Percentiles rank a stretch among this genome's conserved stretches.
These are phyloP conservation scores for Temnothorax rugatulus DNA, from an alignment of 2,888 invertebrate genomes.

Conservation along the genomic window DNA sequence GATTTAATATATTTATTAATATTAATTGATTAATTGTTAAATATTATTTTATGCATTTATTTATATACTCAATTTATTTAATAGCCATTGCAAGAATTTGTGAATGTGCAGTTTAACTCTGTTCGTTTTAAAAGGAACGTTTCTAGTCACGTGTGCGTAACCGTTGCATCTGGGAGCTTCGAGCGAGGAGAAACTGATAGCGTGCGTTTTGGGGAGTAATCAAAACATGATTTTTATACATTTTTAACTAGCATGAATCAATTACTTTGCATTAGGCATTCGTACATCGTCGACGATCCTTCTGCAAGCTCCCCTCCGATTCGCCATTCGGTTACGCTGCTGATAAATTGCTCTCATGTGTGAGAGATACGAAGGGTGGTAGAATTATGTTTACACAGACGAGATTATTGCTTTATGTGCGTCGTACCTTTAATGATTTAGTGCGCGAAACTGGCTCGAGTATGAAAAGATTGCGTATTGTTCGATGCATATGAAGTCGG, in stretches of 20 bases:
- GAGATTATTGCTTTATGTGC: constrained; percentile 35
- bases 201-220: constrained; percentile 52
- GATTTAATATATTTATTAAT: constrained; percentile 53
- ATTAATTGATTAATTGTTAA: constrained; percentile 36
- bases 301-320: constrained; percentile 46
- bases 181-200: constrained; percentile 31
- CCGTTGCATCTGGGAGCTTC: constrained; percentile 49
- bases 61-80: constrained; percentile 50
- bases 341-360: constrained; percentile 21
- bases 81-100: constrained; percentile 4
- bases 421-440: neutral
- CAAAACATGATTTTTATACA: constrained; percentile 72
- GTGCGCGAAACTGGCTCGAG: neutral
- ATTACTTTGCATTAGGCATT: constrained; percentile 51
- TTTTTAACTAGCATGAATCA: constrained; percentile 60
- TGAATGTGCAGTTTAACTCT: constrained; percentile 2
- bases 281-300: constrained; percentile 42
- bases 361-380: constrained; percentile 12
- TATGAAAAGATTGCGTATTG: constrained; percentile 1
- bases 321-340: constrained; percentile 46
- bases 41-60: constrained; percentile 32
- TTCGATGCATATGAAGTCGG: constrained; percentile 9
- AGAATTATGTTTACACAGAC: constrained; percentile 35
- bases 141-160: constrained; percentile 54
- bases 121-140: constrained; percentile 12